These are phyloP conservation scores for Agonopterix arenella DNA, from an alignment of 2,888 invertebrate genomes.

Conservation along the genomic window DNA sequence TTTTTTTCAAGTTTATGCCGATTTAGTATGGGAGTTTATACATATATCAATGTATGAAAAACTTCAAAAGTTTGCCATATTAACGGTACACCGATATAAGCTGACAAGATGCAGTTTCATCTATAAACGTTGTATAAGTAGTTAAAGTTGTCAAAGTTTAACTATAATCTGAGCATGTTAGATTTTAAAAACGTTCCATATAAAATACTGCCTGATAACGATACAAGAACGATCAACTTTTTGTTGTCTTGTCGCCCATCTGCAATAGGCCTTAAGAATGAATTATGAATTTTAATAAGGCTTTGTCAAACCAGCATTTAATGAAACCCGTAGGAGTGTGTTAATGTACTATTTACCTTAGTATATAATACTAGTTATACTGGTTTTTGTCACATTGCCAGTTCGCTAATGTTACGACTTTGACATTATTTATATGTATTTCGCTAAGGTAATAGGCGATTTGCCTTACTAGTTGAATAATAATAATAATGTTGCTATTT, in stretches of 20 bases:
- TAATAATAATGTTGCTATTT: too few relatives aligned
- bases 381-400: slow-evolving; percentile 1
- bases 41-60: too few relatives aligned
- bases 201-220: too few relatives aligned
- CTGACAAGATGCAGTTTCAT: too few relatives aligned
- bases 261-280: slow-evolving; percentile 23
- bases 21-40: too few relatives aligned
- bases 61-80: too few relatives aligned
- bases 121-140: too few relatives aligned
- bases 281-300: slow-evolving; percentile 29
- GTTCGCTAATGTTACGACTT: neutral
- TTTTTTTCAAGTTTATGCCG: too few relatives aligned
- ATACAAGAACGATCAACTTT: neutral
- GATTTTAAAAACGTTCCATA: too few relatives aligned
- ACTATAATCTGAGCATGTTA: too few relatives aligned
- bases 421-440: slow-evolving; percentile 1
- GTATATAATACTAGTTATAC: neutral
- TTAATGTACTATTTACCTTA: neutral
- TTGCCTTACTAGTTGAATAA: neutral
- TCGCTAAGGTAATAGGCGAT: neutral
- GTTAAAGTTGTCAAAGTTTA: too few relatives aligned
- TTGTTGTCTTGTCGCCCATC: slow-evolving; percentile 4
- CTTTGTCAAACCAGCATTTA: slow-evolving; percentile 22
- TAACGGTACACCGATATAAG: too few relatives aligned
- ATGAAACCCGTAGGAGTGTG: neutral